These are phyloP conservation scores for Pseudomugil tenellus DNA, from an alignment of 2,797 vertebrate genomes.

Conservation along the genomic window DNA sequence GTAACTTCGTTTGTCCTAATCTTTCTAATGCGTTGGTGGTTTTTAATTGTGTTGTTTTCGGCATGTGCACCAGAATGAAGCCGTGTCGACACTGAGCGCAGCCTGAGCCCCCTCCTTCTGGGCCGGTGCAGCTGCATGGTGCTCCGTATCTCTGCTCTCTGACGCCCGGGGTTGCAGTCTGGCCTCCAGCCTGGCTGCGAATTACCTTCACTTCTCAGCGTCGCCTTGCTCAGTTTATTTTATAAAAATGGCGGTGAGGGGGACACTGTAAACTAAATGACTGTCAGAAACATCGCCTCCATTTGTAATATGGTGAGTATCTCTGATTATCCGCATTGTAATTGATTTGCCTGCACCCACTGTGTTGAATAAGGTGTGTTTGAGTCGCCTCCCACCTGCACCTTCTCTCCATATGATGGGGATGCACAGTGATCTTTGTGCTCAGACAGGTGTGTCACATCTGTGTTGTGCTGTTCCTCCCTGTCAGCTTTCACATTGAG, in stretches of 20 bases:
- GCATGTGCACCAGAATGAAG: conserved; percentile 55
- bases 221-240: conserved; percentile 84
- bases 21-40: conserved; percentile 18
- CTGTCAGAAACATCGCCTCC: conserved; percentile 99
- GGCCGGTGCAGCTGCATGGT: conserved; percentile 55
- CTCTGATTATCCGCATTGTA: conserved; percentile 34
- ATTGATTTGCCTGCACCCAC: conserved; percentile 55
- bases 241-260: conserved; percentile 92
- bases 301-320: conserved; percentile 99
- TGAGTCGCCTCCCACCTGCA: conserved; percentile 14
- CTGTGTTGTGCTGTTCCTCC: not conserved
- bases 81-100: conserved; percentile 37
- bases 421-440: conserved; percentile 11
- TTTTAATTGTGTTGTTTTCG: conserved; percentile 10
- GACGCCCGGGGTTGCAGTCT: conserved; percentile 71
- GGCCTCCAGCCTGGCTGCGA: conserved; percentile 79
- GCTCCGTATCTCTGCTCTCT: conserved; percentile 58
- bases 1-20: conserved; percentile 59
- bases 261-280: conserved; percentile 97
- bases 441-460: not conserved
- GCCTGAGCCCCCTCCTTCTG: conserved; percentile 14
- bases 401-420: not conserved
- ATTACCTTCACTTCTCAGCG: conserved; percentile 62
- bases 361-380: conserved; percentile 37
- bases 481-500: not conserved